Evolutionary conservation across 2,888 invertebrate genomes (phyloP).

Genomic region (Pheosia tremula): DNA sequence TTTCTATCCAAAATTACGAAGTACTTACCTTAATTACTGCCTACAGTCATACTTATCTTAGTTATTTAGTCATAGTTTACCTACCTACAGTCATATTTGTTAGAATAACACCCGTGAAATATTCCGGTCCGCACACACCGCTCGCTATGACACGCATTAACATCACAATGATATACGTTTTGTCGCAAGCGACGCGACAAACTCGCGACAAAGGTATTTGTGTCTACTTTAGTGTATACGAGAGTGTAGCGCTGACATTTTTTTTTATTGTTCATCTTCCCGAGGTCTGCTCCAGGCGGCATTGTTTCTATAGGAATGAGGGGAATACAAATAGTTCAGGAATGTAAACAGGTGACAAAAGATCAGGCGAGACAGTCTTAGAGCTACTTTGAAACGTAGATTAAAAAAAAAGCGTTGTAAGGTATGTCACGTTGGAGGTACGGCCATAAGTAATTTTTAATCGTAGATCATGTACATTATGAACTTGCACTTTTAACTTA

Average conservation of each 20-base stretch:
- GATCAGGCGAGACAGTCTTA: background rate
- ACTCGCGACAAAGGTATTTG: constrained; percentile 8
- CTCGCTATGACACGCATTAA: constrained; percentile 40
- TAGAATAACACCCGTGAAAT: background rate
- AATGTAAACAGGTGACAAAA: constrained; percentile 6
- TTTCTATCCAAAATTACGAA: too few relatives aligned
- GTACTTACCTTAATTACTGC: too few relatives aligned
- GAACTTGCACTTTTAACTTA: too few relatives aligned
- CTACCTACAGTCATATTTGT: background rate
- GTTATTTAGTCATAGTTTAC: too few relatives aligned
- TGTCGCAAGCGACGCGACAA: constrained; percentile 9
- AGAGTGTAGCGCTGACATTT: constrained; percentile 10
- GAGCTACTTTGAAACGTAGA: background rate
- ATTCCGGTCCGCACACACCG: background rate
- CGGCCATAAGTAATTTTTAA: background rate
- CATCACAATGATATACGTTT: constrained; percentile 37
- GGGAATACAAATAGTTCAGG: constrained; percentile 27
- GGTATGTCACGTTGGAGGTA: background rate
- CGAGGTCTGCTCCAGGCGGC: constrained; percentile 2
- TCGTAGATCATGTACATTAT: too few relatives aligned
- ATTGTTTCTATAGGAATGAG: constrained; percentile 16
- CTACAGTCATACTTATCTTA: too few relatives aligned
- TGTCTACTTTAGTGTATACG: constrained; percentile 8
- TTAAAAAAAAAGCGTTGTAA: background rate
- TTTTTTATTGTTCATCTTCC: constrained; percentile 11